Conservation (phyloP, 1,140 invertebrate species). For the Hermatobates lingyangjiaoensis region DNA sequence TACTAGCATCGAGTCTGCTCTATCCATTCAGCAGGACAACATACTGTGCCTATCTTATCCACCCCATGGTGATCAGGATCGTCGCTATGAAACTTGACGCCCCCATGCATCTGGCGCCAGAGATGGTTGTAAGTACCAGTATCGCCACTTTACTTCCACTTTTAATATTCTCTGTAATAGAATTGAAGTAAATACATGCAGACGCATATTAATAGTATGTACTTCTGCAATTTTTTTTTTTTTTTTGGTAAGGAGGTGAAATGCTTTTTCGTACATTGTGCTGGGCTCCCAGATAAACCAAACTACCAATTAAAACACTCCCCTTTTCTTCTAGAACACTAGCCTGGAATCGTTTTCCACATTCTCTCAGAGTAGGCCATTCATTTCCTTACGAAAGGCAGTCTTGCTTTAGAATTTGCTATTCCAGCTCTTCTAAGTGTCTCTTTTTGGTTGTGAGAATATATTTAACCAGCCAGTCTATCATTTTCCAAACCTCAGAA, state of each 20-base stretch:
- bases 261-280: neutral
- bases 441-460: too few relatives aligned
- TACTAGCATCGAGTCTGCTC: slow-evolving; percentile 52
- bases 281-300: too few relatives aligned
- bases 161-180: neutral
- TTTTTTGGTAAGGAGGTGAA: neutral
- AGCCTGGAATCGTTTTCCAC: too few relatives aligned
- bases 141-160: neutral
- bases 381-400: too few relatives aligned
- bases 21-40: slow-evolving; percentile 69
- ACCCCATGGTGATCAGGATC: slow-evolving; percentile 55
- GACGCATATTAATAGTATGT: slow-evolving; percentile 1
- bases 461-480: too few relatives aligned
- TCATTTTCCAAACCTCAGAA: too few relatives aligned
- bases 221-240: slow-evolving; percentile 6
- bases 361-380: too few relatives aligned
- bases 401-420: too few relatives aligned
- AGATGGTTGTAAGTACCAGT: slow-evolving; percentile 40
- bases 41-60: slow-evolving; percentile 64
- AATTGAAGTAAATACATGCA: neutral
- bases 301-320: too few relatives aligned
- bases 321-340: too few relatives aligned
- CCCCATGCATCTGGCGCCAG: slow-evolving; percentile 54
- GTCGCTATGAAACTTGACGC: slow-evolving; percentile 57
- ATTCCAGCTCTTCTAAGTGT: too few relatives aligned